Conservation (phyloP, 2,113 vertebrate species). For the Climacteris rufus region DNA sequence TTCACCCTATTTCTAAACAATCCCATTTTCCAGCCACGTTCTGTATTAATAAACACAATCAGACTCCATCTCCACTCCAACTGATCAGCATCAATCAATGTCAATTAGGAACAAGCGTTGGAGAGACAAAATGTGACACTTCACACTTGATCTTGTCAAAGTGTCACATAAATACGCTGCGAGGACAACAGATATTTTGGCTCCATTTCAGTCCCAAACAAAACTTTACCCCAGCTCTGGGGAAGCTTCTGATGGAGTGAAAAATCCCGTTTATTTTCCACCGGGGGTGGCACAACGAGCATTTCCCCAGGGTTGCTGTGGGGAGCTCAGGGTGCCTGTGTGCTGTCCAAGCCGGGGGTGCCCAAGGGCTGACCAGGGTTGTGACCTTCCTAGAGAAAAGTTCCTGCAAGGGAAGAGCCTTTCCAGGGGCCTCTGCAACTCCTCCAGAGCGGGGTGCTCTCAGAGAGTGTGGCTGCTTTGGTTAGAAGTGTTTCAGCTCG, state of each 20-base stretch:
- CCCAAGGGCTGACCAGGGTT: too few species aligned
- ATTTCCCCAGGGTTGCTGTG: background rate
- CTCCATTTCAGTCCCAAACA: background rate
- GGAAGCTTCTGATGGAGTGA: background rate
- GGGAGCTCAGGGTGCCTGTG: too few species aligned
- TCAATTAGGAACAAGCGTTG: constrained; percentile 18
- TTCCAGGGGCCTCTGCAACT: too few species aligned
- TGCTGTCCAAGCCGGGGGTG: too few species aligned
- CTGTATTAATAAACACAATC: background rate
- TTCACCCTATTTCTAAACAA: background rate
- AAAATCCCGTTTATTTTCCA: background rate
- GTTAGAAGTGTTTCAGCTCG: too few species aligned
- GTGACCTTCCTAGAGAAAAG: too few species aligned
- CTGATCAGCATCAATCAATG: constrained; percentile 46
- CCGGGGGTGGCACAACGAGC: accelerated
- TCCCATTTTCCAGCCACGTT: background rate
- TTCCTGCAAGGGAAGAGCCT: too few species aligned
- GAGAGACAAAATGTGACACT: constrained; percentile 41
- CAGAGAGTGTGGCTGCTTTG: too few species aligned
- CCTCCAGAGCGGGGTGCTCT: too few species aligned
- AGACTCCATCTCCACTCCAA: background rate
- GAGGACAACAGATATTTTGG: constrained; percentile 10
- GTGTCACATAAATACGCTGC: background rate
- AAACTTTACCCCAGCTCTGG: background rate
- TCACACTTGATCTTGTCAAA: constrained; percentile 48